Evolutionary conservation across 2,113 vertebrate genomes (phyloP).

Genomic region (Laterallus jamaicensis): DNA sequence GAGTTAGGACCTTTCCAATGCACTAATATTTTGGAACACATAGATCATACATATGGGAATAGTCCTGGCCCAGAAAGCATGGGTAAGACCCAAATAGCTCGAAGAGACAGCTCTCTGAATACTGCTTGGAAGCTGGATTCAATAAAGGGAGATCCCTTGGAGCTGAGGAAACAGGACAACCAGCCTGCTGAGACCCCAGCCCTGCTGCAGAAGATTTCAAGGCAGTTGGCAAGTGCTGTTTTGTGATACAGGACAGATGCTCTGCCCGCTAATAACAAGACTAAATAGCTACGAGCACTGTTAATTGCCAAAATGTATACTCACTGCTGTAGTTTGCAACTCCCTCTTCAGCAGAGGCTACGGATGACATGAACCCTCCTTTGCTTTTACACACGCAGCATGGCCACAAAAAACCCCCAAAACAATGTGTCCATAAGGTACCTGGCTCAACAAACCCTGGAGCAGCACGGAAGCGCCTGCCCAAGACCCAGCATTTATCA

Average conservation of each 20-base stretch:
- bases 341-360: not conserved
- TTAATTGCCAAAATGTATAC: not conserved
- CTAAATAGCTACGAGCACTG: not conserved
- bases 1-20: constrained; percentile 2
- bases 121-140: not conserved
- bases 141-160: not conserved
- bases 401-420: not conserved
- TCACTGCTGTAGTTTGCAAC: not conserved
- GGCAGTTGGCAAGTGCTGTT: not conserved
- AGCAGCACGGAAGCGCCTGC: rapidly evolving
- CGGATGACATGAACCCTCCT: rapidly evolving
- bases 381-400: rapidly evolving
- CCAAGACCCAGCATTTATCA: rapidly evolving
- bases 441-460: not conserved
- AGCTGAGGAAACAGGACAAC: not conserved
- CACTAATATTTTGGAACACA: constrained; percentile 23
- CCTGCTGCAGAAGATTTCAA: not conserved
- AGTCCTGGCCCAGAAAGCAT: not conserved
- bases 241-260: not conserved
- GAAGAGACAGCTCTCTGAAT: not conserved
- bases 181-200: not conserved
- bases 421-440: not conserved
- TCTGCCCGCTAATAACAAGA: not conserved
- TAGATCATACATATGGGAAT: constrained; percentile 2
- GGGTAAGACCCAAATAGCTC: not conserved